Base-by-base conservation (phyloP, 53 echinoderm and acorn worm genomes). In the Temnopleurus reevesii region DNA sequence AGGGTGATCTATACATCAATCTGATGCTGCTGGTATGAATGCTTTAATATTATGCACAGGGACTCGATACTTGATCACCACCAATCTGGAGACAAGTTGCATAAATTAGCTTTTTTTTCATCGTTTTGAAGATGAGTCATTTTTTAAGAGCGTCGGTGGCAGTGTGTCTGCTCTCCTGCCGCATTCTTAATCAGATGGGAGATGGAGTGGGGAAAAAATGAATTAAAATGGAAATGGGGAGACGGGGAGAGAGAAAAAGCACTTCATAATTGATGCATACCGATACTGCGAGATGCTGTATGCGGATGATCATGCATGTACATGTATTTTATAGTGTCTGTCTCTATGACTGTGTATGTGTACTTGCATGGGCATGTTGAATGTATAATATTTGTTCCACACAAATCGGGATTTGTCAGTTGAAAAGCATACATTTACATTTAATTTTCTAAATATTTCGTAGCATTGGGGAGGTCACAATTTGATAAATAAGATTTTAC, bases 191-290 rank as follows among this genome's bases (percentile, higher is more conserved):
- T 71, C 71, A 71, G 71, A 71, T 43, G 71, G 71, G 1, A 1
- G 15, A 9, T 49, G 9, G 49, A 15, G 15, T n/a, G 41, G 71
- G 71, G 36, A 8, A 41, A 36, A 71, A n/a, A 71, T 38, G 29
- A 71, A 38, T n/a, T n/a, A n/a, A n/a, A n/a, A n/a, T n/a, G n/a
- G n/a, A n/a, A n/a, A n/a, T n/a, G n/a, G n/a, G n/a, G n/a, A 15
- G 53, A 15, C 15, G 53, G 53, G 53, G 12, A 7, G 15, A 30
- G 49, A 65, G 65, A 17, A 28, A 79, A 38, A 38, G 21, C 46
- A 49, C 53, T 47, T 47, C 79, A 79, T 79, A 79, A 79, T 79
- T 79, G 79, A 79, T 79, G 79, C 79, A 79, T 79, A 49, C 79
- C 79, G 79, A 79, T 79, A 41, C 79, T 30, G 83, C 15, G 33